phyloP scores from a whole-genome alignment of 2,888 invertebrate genomes.

The Anthrax anthrax region DNA sequence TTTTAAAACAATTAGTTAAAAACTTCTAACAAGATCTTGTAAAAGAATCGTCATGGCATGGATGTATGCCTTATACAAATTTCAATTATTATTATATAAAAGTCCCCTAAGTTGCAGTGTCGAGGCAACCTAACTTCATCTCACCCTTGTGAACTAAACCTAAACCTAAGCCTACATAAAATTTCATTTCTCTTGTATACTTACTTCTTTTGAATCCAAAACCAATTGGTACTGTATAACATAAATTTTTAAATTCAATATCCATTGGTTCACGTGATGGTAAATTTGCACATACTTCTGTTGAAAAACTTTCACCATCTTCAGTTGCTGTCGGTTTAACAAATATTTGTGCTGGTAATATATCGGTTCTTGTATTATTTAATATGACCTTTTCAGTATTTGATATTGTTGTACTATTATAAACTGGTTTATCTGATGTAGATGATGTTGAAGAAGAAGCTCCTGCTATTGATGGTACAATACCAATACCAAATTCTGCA shows the following conservation, averaged over 20 bases:
- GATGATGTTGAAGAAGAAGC: neutral
- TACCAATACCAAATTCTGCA: neutral
- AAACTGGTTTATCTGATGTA: conserved; percentile 9
- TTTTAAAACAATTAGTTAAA: too few species aligned
- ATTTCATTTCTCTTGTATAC: too few species aligned
- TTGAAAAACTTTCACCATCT: neutral
- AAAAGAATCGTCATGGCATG: too few species aligned
- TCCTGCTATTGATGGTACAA: neutral
- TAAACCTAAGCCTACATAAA: too few species aligned
- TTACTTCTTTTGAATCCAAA: conserved; percentile 55
- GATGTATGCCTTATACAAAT: too few species aligned
- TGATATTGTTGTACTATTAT: conserved; percentile 14
- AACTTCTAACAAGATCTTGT: too few species aligned
- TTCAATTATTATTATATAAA: too few species aligned
- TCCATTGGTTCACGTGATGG: conserved; percentile 44
- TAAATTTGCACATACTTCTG: conserved; percentile 25
- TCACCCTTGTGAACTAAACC: too few species aligned
- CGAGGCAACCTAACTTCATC: too few species aligned
- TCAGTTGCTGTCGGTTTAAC: conserved; percentile 3
- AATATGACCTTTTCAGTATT: neutral
- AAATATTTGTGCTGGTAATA: conserved; percentile 4
- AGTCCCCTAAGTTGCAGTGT: too few species aligned
- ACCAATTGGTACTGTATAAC: conserved; percentile 56
- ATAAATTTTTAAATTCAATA: conserved; percentile 58
- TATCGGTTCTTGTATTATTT: conserved; percentile 7